These are phyloP conservation scores for Agonopterix heracliana DNA, from an alignment of 2,888 invertebrate genomes.

Conservation along the genomic window DNA sequence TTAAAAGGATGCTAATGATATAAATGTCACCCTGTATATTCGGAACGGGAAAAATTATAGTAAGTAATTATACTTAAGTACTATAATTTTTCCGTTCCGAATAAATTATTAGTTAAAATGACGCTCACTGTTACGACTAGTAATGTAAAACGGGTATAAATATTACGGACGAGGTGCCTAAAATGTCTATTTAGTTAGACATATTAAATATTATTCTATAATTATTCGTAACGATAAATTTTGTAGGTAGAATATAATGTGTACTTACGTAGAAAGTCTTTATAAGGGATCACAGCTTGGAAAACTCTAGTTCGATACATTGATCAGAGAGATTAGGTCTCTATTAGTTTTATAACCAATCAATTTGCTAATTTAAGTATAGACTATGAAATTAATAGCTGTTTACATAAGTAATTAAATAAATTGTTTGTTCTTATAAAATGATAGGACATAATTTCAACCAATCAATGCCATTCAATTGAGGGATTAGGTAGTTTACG, in stretches of 20 bases:
- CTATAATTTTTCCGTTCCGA: neutral
- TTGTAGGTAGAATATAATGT: slow-evolving; percentile 35
- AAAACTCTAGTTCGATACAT: slow-evolving; percentile 66
- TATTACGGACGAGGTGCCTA: slow-evolving; percentile 18
- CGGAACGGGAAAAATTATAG: slow-evolving; percentile 10
- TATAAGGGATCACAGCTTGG: slow-evolving; percentile 75
- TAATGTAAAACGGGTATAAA: slow-evolving; percentile 16
- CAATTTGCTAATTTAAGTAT: too few species aligned
- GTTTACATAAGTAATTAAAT: too few species aligned
- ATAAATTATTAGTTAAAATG: neutral
- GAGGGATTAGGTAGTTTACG: slow-evolving; percentile 19
- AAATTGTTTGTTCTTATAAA: too few species aligned
- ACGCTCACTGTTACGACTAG: too few species aligned
- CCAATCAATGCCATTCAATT: slow-evolving; percentile 20
- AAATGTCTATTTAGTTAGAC: neutral
- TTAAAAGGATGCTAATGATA: too few species aligned
- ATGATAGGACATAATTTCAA: slow-evolving; percentile 9
- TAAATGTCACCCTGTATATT: too few species aligned
- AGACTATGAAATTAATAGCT: too few species aligned
- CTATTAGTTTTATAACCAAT: slow-evolving; percentile 5
- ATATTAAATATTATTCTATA: slow-evolving; percentile 1
- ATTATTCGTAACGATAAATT: slow-evolving; percentile 35
- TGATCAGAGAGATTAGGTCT: slow-evolving; percentile 39
- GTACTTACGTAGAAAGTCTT: slow-evolving; percentile 73
- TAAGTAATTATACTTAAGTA: slow-evolving; percentile 17